A percentile compares a stretch with the other conserved stretches of the same genome.
These are phyloP conservation scores for Cossypha heuglini DNA, from an alignment of 2,797 vertebrate species.

Conservation along the genomic window DNA sequence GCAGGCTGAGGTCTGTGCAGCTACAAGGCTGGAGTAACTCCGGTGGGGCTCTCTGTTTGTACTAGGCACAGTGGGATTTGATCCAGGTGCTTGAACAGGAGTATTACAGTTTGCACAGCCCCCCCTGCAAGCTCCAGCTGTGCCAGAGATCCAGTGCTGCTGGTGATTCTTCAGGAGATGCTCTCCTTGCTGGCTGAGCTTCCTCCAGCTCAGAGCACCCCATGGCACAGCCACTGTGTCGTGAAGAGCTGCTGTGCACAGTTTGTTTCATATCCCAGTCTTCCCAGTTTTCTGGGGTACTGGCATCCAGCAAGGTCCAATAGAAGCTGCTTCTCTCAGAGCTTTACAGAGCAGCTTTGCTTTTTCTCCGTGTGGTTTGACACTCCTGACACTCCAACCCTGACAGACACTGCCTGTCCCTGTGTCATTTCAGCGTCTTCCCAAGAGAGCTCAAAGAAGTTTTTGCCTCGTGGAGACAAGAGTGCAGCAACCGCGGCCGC, in stretches of 20 bases:
- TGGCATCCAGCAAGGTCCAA: background rate
- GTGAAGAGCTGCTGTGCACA: background rate
- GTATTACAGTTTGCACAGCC: background rate
- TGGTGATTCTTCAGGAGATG: background rate
- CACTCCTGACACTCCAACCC: background rate
- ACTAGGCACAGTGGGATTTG: background rate
- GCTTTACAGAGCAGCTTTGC: background rate
- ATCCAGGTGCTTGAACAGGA: background rate
- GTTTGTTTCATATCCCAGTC: background rate
- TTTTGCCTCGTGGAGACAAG: slow-evolving; percentile 95
- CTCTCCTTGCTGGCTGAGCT: background rate
- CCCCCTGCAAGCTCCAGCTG: background rate
- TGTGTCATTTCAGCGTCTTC: slow-evolving; percentile 83
- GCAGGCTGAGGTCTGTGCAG: background rate
- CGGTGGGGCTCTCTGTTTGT: accelerated
- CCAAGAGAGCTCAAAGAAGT: slow-evolving; percentile 96
- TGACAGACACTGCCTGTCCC: background rate
- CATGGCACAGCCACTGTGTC: background rate
- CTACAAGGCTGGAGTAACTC: background rate
- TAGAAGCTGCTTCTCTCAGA: background rate
- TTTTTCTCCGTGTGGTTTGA: background rate
- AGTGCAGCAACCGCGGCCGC: slow-evolving; percentile 93
- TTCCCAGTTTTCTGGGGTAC: background rate
- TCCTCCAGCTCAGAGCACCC: background rate
- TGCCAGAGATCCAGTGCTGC: background rate